A percentile compares a stretch with the other conserved stretches of the same genome.
Evolutionary conservation across 2,888 invertebrate species (phyloP).

Genomic region (Ichneumon xanthorius): DNA sequence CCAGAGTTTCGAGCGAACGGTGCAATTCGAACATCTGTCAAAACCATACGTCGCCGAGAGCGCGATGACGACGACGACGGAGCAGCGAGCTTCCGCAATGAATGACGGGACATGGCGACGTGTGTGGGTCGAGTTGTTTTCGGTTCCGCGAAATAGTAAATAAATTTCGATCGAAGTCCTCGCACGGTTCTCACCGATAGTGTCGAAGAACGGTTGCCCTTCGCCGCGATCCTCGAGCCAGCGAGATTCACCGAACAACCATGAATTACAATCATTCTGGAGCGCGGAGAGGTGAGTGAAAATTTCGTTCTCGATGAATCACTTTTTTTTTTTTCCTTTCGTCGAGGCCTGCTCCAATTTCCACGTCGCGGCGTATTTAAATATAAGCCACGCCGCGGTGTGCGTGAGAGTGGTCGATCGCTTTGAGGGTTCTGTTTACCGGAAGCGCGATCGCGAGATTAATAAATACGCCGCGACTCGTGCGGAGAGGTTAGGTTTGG

Average conservation of each 20-base stretch:
- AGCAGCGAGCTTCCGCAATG: slow-evolving; percentile 63
- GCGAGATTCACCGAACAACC: slow-evolving; percentile 57
- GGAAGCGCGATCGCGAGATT: not conserved
- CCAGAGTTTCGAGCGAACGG: not conserved
- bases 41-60: slow-evolving; percentile 45
- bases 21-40: slow-evolving; percentile 53
- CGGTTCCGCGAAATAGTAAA: slow-evolving; percentile 60
- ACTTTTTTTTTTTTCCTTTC: slow-evolving; percentile 2
- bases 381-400: not conserved
- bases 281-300: slow-evolving; percentile 79
- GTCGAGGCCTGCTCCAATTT: not conserved
- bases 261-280: slow-evolving; percentile 83
- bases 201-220: not conserved
- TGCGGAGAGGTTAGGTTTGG: slow-evolving; percentile 27
- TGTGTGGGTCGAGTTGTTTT: slow-evolving; percentile 73
- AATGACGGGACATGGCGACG: slow-evolving; percentile 76
- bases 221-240: slow-evolving; percentile 18
- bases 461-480: not conserved
- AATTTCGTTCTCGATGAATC: slow-evolving; percentile 6
- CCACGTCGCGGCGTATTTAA: not conserved
- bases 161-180: slow-evolving; percentile 10
- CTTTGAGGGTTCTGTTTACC: not conserved
- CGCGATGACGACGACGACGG: slow-evolving; percentile 44
- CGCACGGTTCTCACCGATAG: slow-evolving; percentile 37
- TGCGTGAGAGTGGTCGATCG: not conserved